Conservation (phyloP, 2,888 invertebrate genomes). For the Synergus japonicus region DNA sequence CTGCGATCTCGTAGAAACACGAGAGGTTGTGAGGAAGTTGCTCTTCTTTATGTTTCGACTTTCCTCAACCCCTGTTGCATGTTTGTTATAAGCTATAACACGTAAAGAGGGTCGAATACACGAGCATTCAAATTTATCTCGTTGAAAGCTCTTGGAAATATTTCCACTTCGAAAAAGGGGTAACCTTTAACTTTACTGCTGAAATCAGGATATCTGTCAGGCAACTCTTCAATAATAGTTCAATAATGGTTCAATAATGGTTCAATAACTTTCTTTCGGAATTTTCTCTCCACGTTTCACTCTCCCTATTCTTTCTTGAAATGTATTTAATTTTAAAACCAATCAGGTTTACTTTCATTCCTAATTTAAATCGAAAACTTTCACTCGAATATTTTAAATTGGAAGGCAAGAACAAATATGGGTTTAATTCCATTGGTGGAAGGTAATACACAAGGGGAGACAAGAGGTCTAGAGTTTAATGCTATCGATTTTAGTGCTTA, state of each 20-base stretch:
- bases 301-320: too few species aligned
- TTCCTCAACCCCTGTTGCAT: constrained; percentile 47
- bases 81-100: constrained; percentile 50
- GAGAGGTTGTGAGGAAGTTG: constrained; percentile 43
- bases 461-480: constrained; percentile 61
- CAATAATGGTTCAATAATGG: too few species aligned
- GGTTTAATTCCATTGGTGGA: constrained; percentile 19
- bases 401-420: constrained; percentile 18
- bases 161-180: background rate
- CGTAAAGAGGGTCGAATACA: constrained; percentile 60
- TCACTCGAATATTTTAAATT: background rate
- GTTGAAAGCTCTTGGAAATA: background rate
- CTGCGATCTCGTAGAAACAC: constrained; percentile 48
- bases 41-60: constrained; percentile 37
- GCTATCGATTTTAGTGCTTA: constrained; percentile 75
- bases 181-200: background rate
- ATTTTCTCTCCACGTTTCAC: too few species aligned
- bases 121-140: constrained; percentile 64
- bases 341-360: background rate
- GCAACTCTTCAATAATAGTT: too few species aligned
- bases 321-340: too few species aligned
- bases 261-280: too few species aligned
- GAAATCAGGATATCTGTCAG: background rate
- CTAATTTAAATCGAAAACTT: background rate
- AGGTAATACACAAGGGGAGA: constrained; percentile 35